phyloP scores from a whole-genome alignment of 2,113 vertebrate species.

The Chunga burmeisteri region DNA sequence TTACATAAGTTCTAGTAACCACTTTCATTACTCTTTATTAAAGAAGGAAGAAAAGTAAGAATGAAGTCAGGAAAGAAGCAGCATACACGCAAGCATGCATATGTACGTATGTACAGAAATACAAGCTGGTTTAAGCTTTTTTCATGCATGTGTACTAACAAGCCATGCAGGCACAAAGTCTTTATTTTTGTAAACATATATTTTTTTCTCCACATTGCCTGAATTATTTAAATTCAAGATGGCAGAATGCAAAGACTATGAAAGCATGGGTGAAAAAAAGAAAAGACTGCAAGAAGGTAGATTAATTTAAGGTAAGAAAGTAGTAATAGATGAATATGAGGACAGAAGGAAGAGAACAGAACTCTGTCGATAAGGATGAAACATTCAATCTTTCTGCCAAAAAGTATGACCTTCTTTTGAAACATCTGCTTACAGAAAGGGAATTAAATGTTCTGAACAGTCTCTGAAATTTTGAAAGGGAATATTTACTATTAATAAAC shows the following conservation, averaged over 20 bases:
- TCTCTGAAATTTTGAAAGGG: background rate
- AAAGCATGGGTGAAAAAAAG: background rate
- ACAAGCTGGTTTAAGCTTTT: background rate
- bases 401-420: background rate
- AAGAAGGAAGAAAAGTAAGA: background rate
- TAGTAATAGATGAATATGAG: background rate
- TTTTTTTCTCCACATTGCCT: background rate
- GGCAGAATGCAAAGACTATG: background rate
- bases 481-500: background rate
- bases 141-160: background rate
- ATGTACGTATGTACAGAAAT: background rate
- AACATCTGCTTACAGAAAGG: background rate
- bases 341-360: background rate
- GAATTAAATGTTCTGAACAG: background rate
- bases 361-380: background rate
- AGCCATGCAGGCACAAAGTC: background rate
- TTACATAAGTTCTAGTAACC: background rate
- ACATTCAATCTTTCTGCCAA: background rate
- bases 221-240: background rate
- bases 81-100: background rate
- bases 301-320: background rate
- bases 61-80: background rate
- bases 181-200: background rate
- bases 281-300: background rate
- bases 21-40: background rate